Conservation (phyloP, 2,888 invertebrate genomes). For the Campoplex nolae region DNA sequence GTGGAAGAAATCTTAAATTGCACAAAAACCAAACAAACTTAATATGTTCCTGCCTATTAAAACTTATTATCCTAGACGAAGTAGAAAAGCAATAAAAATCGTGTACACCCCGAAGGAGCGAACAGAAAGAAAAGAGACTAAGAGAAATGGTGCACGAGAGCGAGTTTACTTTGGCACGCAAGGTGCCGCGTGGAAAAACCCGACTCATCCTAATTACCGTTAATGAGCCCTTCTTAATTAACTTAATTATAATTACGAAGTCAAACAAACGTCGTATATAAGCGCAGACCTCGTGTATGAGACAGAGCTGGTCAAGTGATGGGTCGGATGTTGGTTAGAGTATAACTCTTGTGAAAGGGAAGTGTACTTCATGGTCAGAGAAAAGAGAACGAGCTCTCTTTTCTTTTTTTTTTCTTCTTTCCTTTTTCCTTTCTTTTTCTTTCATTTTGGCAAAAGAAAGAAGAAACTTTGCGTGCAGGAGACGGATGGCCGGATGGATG, state of each 20-base stretch:
- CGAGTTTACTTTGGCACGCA: conserved; percentile 71
- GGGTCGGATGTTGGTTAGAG: conserved; percentile 9
- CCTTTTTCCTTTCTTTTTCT: background rate
- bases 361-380: conserved; percentile 31
- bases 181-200: conserved; percentile 73
- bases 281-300: conserved; percentile 34
- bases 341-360: background rate
- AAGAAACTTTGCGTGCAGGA: conserved; percentile 64
- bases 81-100: conserved; percentile 13
- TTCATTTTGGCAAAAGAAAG: conserved; percentile 14
- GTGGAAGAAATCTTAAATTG: background rate
- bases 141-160: conserved; percentile 48
- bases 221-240: conserved; percentile 80
- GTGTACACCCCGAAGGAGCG: background rate
- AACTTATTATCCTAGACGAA: background rate
- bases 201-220: conserved; percentile 77
- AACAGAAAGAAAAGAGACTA: background rate
- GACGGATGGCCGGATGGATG: conserved; percentile 63
- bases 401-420: background rate
- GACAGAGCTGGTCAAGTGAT: conserved; percentile 15
- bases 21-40: background rate
- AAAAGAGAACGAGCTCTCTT: conserved; percentile 44
- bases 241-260: conserved; percentile 80
- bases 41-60: background rate
- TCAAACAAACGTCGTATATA: conserved; percentile 73